Base-by-base conservation (phyloP, 2,113 vertebrate genomes). In the Mus pahari region DNA sequence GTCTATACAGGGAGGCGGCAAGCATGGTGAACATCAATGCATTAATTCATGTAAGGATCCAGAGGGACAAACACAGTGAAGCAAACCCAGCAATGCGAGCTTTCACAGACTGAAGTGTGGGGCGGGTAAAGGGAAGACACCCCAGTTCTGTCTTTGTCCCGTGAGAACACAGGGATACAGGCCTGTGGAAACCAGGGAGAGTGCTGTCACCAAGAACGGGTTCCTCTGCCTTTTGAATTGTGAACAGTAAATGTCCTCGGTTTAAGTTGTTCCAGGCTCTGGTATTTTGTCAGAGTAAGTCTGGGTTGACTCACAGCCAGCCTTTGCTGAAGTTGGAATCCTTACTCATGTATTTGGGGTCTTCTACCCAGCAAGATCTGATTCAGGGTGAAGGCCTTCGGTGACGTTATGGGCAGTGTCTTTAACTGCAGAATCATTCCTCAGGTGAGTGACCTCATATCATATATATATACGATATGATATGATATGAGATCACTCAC, bases 81-180 rank as follows among this genome's bases (percentile, higher is more conserved):
- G 17, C 4, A 12, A 20, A 22, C 36, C 9, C 9, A 42, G 0
- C 11, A 74, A 31, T 24, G 3, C 1, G 11, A 3, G 12, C 8
- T 36, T 33, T 50, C 2, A 17, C 0, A 39, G 66, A 8, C 20
- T 39, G 42, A 24, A 8, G 24, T 17, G n/a, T 62, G 39, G 7
- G 26, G 13, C 0, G 0, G 5, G n/a, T 33, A 28, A 7, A 24
- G 19, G 75, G 39, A 39, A 0, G 26, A 62, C 3, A 42, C 13
- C 7, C 62, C 24, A 28, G 39, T 31, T 31, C 58, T 31, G 39
- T 84, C 58, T 45, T 83, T 45, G 14, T 39, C 39, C 2, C 5
- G 8, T 45, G 58, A 66, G 60, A 39, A 45, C 82, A 84, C 14
- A 31, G 82, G 55, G 3, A 45, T 33, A 84, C n/a, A 58, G 28